Percentiles rank a stretch among this genome's conserved stretches.
Evolutionary conservation across 2,888 invertebrate genomes (phyloP).

Genomic region (Platypus cylindrus): DNA sequence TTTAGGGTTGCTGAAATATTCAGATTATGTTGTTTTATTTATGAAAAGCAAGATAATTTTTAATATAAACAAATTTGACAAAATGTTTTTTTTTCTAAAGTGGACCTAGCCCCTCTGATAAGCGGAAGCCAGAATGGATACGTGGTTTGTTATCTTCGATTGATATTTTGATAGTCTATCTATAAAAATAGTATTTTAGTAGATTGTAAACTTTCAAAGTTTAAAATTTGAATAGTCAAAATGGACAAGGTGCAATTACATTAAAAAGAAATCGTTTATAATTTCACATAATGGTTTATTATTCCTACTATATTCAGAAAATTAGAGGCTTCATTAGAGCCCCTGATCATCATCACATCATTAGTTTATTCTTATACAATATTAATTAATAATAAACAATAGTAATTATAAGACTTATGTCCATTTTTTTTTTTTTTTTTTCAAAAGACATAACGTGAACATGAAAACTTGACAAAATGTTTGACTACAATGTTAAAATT

Average conservation of each 20-base stretch:
- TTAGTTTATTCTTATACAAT: slow-evolving; percentile 41
- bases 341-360: slow-evolving; percentile 59
- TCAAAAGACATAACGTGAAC: slow-evolving; percentile 35
- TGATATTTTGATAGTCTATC: too few species aligned
- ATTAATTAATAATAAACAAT: slow-evolving; percentile 38
- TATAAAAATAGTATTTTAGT: too few species aligned
- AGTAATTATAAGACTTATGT: slow-evolving; percentile 37
- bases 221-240: too few species aligned
- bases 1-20: slow-evolving; percentile 15
- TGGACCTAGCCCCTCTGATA: too few species aligned
- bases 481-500: slow-evolving; percentile 27
- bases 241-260: neutral
- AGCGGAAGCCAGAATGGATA: too few species aligned
- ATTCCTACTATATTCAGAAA: slow-evolving; percentile 64
- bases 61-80: too few species aligned
- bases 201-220: too few species aligned
- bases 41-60: too few species aligned
- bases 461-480: slow-evolving; percentile 36
- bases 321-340: slow-evolving; percentile 43
- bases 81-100: too few species aligned
- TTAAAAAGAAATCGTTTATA: slow-evolving; percentile 18
- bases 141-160: too few species aligned
- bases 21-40: too few species aligned
- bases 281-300: slow-evolving; percentile 60
- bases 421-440: too few species aligned